Percentiles rank a stretch among this genome's conserved stretches.
Evolutionary conservation across 2,888 invertebrate species (phyloP).

Genomic region (Liodrosophila aerea): DNA sequence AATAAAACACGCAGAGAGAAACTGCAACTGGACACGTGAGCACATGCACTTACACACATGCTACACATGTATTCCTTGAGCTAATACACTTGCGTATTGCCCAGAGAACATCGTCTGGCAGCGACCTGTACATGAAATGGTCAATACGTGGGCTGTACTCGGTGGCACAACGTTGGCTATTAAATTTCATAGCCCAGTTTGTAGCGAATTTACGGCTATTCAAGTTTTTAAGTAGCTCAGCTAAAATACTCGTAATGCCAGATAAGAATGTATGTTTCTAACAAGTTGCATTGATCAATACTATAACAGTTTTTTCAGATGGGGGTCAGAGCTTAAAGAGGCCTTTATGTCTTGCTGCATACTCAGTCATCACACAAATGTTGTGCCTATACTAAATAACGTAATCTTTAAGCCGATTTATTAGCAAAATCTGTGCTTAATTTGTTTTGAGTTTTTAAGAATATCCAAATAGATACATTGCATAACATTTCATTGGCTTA

Average conservation of each 20-base stretch:
- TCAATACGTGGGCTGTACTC: conserved; percentile 46
- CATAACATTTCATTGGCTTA: too few species aligned
- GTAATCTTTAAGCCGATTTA: too few species aligned
- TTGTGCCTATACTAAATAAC: too few species aligned
- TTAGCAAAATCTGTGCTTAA: too few species aligned
- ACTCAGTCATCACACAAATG: too few species aligned
- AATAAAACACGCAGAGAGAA: conserved; percentile 54
- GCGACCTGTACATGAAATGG: conserved; percentile 31
- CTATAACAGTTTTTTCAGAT: too few species aligned
- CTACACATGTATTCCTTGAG: conserved; percentile 50
- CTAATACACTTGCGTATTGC: conserved; percentile 74
- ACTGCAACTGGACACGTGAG: conserved; percentile 21
- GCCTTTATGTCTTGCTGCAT: too few species aligned
- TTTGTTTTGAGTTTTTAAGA: too few species aligned
- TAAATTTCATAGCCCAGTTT: conserved; percentile 71
- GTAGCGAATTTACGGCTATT: conserved; percentile 70
- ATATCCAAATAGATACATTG: too few species aligned
- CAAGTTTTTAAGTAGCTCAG: conserved; percentile 64
- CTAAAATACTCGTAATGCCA: conserved; percentile 12
- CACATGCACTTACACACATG: background rate
- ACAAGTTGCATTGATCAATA: too few species aligned
- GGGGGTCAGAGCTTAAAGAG: too few species aligned
- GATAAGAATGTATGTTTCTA: too few species aligned
- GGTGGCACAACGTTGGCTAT: conserved; percentile 46
- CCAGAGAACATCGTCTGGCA: conserved; percentile 18